Base-by-base conservation (phyloP, 2,888 invertebrate genomes). In the Campaea margaritaria region DNA sequence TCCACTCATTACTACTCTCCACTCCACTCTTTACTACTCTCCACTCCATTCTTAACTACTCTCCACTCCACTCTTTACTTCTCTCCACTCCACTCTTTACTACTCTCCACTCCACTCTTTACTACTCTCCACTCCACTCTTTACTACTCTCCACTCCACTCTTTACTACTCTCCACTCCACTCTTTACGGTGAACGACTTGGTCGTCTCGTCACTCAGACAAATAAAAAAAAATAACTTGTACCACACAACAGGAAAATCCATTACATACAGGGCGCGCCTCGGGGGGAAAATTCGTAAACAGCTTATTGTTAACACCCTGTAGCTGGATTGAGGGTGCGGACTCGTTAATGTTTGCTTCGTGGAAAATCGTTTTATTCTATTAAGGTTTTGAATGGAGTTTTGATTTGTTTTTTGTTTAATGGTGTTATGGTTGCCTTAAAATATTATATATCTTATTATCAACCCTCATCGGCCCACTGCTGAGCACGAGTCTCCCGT, bases 261-360 rank as follows among this genome's bases (percentile, higher is more conserved):
- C 67, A 69, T 69, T 69, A 65, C 66, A 56, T 58, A 65, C 67
- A 63, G 68, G 68, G 66, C 63, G 67, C 54, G 65, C 58, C 55
- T n/a, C 55, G 41, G 54, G 67, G 66, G 59, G 62, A 49, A 57
- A 45, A 65, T 61, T 58, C 60, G 67, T 62, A 67, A 67, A 69
- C 69, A 65, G 64, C 60, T 69, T 67, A 69, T 69, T 69, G 69
- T 69, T 62, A 65, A 62, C 65, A 65, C 53, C 60, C 67, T 62
- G 63, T 64, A 59, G 60, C 48, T 50, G 15, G 15, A 31, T 42
- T n/a, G 39, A 44, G 65, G 65, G 68, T 44, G 68, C 39, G 58
- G 45, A 42, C 28, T 31, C 34, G 60, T 50, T 59, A 58, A 58
- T 62, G 48, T 36, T 48, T 34, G 42, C 52, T 64, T 62, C 53